Evolutionary conservation across 1,140 invertebrate genomes (phyloP), one percentile per base, ranked within the genome.

Genomic region (Meloidogyne floridensis): DNA sequence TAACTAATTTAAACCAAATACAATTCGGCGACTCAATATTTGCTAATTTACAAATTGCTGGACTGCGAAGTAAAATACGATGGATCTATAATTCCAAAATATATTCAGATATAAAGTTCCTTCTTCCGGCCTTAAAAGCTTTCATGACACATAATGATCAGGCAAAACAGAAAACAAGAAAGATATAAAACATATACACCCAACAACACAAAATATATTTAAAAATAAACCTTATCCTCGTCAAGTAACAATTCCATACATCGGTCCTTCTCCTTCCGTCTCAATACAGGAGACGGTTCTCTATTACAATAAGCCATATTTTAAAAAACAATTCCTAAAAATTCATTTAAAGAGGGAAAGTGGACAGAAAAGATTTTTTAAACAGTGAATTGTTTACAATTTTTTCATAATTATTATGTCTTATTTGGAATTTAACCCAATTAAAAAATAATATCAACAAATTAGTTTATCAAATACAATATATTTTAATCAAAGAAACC

Each of bases 1-100:
- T 83, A 10, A 20, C 11, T 51, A 83, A 83, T 54, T 83, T 83
- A 47, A 83, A 83, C 82, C 82, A 83, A 77, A 83, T 59, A 72
- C 82, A 79, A 77, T 80, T 83, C 10, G 82, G 71, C 51, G 82
- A 83, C 11, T 56, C 72, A 43, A 83, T 53, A 59, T 83, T 56
- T 32, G 82, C 53, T 10, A 83, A 77, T n/a, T 51, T 75, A 20
- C 81, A 83, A 59, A 77, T 53, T 20, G 82, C 83, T 5, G 20
- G 43, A 42, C 15, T 65, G 42, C 42, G 53, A 59, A 83, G 56
- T 51, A 8, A 6, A 65, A 83, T 84, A 2, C 82, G 73, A 79
- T 83, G 82, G 51, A 83, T 71, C 82, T 83, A 42, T 5, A 78
- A 77, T 20, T 20, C 2, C 5, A 59, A 32, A 18, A 47, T 47